A percentile compares a stretch with the other conserved stretches of the same genome.
Evolutionary conservation across 2,113 vertebrate genomes (phyloP).

Genomic region (Passer montanus): DNA sequence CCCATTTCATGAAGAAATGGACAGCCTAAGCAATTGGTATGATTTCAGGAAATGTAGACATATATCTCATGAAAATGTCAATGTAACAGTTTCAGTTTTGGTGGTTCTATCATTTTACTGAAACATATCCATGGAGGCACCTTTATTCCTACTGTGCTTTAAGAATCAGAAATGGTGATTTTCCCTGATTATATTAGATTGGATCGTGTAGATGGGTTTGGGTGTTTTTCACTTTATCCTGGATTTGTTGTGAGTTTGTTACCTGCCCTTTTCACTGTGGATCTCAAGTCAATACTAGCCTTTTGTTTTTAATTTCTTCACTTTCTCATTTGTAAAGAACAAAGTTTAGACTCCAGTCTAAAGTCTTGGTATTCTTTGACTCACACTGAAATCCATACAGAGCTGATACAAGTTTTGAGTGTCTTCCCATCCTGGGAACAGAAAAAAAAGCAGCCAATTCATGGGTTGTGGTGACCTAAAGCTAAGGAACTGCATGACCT

Average conservation of each 20-base stretch:
- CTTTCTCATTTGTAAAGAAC: neutral
- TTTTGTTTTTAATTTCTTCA: neutral
- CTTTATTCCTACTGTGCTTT: neutral
- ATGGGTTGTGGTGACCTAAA: neutral
- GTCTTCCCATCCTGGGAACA: neutral
- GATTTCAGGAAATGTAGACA: neutral
- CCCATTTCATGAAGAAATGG: neutral
- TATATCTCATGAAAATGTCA: neutral
- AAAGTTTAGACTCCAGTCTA: neutral
- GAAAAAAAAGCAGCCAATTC: neutral
- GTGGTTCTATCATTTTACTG: neutral
- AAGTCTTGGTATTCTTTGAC: neutral
- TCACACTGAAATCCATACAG: neutral
- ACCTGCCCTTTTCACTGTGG: neutral
- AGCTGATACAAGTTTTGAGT: neutral
- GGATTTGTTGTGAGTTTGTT: neutral
- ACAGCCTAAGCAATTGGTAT: neutral
- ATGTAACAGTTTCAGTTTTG: neutral
- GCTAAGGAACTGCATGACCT: neutral
- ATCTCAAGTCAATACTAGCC: neutral
- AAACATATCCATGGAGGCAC: neutral
- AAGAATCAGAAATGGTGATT: neutral
- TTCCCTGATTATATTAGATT: neutral
- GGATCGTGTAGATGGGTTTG: fast-evolving
- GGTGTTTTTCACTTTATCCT: neutral